phyloP scores from a whole-genome alignment of 2,797 vertebrate genomes.

The Hippoglossus hippoglossus region DNA sequence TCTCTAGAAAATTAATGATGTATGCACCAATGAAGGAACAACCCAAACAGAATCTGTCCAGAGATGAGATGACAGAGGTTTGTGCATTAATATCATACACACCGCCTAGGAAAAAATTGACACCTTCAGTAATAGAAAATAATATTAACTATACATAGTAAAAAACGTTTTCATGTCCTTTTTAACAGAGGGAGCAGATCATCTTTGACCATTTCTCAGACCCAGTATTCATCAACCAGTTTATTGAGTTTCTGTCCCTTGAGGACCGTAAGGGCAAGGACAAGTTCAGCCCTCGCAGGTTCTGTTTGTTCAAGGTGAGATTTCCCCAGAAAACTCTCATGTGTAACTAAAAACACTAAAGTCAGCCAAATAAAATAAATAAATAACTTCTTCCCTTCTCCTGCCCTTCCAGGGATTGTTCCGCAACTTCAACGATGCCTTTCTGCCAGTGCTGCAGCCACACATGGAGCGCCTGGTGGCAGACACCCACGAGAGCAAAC shows the following conservation, averaged over 20 bases:
- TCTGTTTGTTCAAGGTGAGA: constrained; percentile 98
- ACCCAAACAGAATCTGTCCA: constrained; percentile 89
- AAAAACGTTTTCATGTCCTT: neutral
- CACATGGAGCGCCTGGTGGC: constrained; percentile 93
- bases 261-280: constrained; percentile 99
- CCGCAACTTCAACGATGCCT: constrained; percentile 93
- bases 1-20: constrained; percentile 89
- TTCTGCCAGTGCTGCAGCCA: constrained; percentile 90
- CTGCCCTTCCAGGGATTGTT: constrained; percentile 89
- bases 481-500: constrained; percentile 95
- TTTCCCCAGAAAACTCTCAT: neutral
- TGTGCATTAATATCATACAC: constrained; percentile 6
- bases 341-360: neutral
- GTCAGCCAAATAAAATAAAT: neutral
- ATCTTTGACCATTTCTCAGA: constrained; percentile 97
- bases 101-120: neutral
- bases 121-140: neutral
- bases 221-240: constrained; percentile 93
- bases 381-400: neutral
- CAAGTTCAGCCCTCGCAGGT: constrained; percentile 97
- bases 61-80: constrained; percentile 95
- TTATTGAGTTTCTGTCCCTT: constrained; percentile 95
- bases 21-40: constrained; percentile 92
- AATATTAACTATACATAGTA: neutral
- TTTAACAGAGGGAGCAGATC: constrained; percentile 91